Percentiles rank a stretch among this genome's conserved stretches.
These are phyloP conservation scores for Adoxophyes honmai DNA, from an alignment of 1,140 invertebrate genomes.

Conservation along the genomic window DNA sequence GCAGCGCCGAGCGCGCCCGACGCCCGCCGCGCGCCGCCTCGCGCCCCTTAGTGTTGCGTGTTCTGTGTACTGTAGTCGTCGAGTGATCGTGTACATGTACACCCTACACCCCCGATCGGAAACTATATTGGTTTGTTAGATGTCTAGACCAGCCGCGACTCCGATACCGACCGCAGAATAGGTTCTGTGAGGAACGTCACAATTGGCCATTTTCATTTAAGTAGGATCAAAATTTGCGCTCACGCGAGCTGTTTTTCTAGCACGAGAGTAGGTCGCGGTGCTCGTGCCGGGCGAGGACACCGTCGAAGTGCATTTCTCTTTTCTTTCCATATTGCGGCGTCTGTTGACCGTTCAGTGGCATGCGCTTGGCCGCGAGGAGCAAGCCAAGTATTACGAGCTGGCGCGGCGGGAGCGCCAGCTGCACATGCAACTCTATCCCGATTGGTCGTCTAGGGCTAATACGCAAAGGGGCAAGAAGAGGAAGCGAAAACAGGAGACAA, in stretches of 20 bases:
- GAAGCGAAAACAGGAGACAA: constrained; percentile 98
- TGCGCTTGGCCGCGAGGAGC: constrained; percentile 97
- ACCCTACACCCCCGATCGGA: constrained; percentile 57
- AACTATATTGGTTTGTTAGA: constrained; percentile 74
- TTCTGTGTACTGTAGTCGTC: constrained; percentile 73
- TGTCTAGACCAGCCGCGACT: constrained; percentile 65
- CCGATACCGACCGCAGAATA: constrained; percentile 69
- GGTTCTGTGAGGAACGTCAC: constrained; percentile 73
- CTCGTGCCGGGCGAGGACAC: constrained; percentile 48
- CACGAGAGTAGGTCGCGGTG: constrained; percentile 55
- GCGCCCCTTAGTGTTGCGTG: constrained; percentile 56
- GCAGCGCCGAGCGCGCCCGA: constrained; percentile 22
- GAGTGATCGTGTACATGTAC: constrained; percentile 64
- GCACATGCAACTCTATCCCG: constrained; percentile 99
- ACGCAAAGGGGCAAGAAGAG: constrained; percentile 98
- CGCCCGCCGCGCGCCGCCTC: constrained; percentile 28
- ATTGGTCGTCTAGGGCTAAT: constrained; percentile 99
- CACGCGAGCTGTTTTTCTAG: constrained; percentile 79
- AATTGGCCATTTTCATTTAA: constrained; percentile 70
- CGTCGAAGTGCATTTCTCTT: constrained; percentile 75
- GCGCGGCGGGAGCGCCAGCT: constrained; percentile 98
- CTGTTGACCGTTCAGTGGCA: constrained; percentile 90
- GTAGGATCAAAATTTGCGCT: constrained; percentile 70
- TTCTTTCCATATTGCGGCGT: constrained; percentile 76
- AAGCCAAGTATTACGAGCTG: constrained; percentile 99